phyloP scores from a whole-genome alignment of 2,888 invertebrate species.

The Mythimna albipuncta region DNA sequence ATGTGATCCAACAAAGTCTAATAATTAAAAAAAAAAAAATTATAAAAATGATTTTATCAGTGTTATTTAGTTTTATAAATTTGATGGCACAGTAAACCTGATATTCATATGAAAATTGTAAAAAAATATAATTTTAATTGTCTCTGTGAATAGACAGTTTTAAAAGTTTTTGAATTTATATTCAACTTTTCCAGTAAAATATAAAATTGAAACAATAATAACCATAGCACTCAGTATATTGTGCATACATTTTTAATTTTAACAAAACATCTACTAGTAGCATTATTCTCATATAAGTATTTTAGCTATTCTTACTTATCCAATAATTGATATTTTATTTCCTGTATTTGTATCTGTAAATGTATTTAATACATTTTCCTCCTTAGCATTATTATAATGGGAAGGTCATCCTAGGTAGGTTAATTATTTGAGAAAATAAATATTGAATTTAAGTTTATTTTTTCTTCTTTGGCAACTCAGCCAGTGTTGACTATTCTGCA shows the following conservation, averaged over 20 bases:
- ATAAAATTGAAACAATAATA: too few relatives aligned
- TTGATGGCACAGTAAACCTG: too few relatives aligned
- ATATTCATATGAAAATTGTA: too few relatives aligned
- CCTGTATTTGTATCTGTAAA: neutral
- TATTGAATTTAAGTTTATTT: neutral
- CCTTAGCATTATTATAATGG: neutral
- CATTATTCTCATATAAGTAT: neutral
- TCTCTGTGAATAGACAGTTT: neutral
- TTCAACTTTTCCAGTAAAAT: neutral
- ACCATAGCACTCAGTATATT: neutral
- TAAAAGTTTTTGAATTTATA: neutral
- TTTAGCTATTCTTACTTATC: neutral
- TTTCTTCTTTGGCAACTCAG: neutral
- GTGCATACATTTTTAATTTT: neutral
- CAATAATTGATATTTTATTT: neutral
- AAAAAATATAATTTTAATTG: neutral
- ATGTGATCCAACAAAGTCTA: neutral
- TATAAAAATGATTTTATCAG: too few relatives aligned
- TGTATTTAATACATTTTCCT: conserved; percentile 1
- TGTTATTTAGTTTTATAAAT: too few relatives aligned
- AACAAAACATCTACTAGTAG: neutral
- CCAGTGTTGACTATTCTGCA: too few relatives aligned
- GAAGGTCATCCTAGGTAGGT: neutral
- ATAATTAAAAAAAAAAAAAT: neutral
- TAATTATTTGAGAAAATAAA: neutral